These are phyloP conservation scores for Oryctes rhinoceros DNA, from an alignment of 1,140 invertebrate species.

Conservation along the genomic window DNA sequence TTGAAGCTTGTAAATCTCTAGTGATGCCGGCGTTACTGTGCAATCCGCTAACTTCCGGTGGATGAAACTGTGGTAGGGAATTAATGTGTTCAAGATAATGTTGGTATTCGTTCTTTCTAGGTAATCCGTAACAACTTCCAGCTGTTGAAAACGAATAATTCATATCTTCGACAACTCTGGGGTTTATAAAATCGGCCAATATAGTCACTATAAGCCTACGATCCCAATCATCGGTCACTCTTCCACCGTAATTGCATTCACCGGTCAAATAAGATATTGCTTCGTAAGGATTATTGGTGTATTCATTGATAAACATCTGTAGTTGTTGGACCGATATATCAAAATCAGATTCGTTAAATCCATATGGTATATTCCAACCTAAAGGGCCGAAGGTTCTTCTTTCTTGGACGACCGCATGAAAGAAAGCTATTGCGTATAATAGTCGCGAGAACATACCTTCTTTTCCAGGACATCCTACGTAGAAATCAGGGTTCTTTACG, in stretches of 20 bases:
- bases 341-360: conserved; percentile 94
- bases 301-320: conserved; percentile 75
- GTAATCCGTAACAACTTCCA: conserved; percentile 70
- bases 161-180: conserved; percentile 69
- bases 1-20: conserved; percentile 77
- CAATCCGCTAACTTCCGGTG: conserved; percentile 87
- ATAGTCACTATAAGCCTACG: conserved; percentile 84
- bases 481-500: conserved; percentile 76
- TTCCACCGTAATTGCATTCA: conserved; percentile 95
- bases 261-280: conserved; percentile 90
- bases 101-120: conserved; percentile 72
- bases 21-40: conserved; percentile 91
- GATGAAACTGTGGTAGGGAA: conserved; percentile 69
- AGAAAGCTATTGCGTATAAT: conserved; percentile 90
- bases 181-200: conserved; percentile 82
- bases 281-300: conserved; percentile 81
- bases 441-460: conserved; percentile 80
- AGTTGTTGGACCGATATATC: conserved; percentile 90
- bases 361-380: conserved; percentile 95
- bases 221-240: conserved; percentile 94
- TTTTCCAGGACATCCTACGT: conserved; percentile 72
- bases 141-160: conserved; percentile 67
- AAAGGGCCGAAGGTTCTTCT: conserved; percentile 89
- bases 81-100: conserved; percentile 77
- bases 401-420: conserved; percentile 93